These are phyloP conservation scores for Lophius piscatorius DNA, from an alignment of 2,113 vertebrate genomes.

Conservation along the genomic window DNA sequence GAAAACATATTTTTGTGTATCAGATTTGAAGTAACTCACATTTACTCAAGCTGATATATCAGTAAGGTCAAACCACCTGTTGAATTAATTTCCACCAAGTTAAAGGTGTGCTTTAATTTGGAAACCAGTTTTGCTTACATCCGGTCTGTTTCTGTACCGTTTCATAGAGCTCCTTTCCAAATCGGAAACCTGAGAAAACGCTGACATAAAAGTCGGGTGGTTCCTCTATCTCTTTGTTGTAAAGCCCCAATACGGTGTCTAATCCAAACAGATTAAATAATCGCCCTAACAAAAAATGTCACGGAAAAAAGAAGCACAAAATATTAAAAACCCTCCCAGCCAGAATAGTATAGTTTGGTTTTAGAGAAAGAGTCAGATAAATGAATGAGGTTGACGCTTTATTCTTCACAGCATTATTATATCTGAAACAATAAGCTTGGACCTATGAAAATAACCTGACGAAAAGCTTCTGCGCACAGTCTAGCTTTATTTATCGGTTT, in stretches of 20 bases:
- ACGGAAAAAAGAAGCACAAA: conserved; percentile 29
- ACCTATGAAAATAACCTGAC: conserved; percentile 68
- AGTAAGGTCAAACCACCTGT: too few relatives aligned
- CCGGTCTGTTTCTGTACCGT: neutral
- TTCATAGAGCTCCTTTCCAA: conserved; percentile 24
- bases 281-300: conserved; percentile 17
- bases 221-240: conserved; percentile 12
- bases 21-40: too few relatives aligned
- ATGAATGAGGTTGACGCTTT: conserved; percentile 64
- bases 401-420: conserved; percentile 73
- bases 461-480: conserved; percentile 53
- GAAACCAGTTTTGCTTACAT: conserved; percentile 2
- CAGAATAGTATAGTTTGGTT: neutral
- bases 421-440: conserved; percentile 60
- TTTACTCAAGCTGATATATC: too few relatives aligned
- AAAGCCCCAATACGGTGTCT: neutral
- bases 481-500: conserved; percentile 46
- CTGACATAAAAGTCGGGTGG: conserved; percentile 19
- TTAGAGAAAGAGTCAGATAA: neutral
- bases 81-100: neutral
- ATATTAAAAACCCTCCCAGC: neutral
- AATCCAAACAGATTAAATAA: neutral
- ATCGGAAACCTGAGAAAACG: conserved; percentile 60
- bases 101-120: conserved; percentile 22
- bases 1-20: too few relatives aligned